These are phyloP conservation scores for Lutjanus argentimaculatus DNA, from an alignment of 2,797 vertebrate genomes.

Conservation along the genomic window DNA sequence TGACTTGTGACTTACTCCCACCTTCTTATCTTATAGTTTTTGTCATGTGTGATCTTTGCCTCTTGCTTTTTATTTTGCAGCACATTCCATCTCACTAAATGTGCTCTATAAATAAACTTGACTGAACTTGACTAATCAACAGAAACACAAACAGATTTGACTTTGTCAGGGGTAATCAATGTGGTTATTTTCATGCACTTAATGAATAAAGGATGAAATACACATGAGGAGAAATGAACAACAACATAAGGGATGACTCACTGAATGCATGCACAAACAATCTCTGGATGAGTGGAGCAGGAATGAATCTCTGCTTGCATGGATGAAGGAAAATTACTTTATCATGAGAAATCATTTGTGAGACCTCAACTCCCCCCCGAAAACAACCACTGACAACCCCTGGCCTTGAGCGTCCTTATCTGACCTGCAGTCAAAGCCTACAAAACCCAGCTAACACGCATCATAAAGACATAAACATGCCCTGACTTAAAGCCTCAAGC, in stretches of 20 bases:
- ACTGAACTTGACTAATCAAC: neutral
- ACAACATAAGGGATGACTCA: no score
- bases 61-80: no score
- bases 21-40: no score
- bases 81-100: no score
- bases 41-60: no score
- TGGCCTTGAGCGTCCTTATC: slow-evolving; percentile 2
- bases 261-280: neutral
- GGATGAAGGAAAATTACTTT: slow-evolving; percentile 16
- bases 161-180: neutral
- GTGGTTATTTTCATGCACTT: neutral
- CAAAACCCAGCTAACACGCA: neutral
- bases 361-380: neutral
- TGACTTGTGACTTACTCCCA: no score
- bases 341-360: slow-evolving; percentile 10
- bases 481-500: slow-evolving; percentile 57
- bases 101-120: no score
- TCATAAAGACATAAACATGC: slow-evolving; percentile 55
- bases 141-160: neutral
- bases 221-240: neutral
- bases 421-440: slow-evolving; percentile 37
- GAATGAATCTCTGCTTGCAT: neutral
- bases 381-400: neutral
- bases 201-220: neutral
- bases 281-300: neutral